These are phyloP conservation scores for Catostylus mosaicus DNA, from an alignment of 30 jellyfish, hydroid and myxozoan genomes.

Conservation along the genomic window DNA sequence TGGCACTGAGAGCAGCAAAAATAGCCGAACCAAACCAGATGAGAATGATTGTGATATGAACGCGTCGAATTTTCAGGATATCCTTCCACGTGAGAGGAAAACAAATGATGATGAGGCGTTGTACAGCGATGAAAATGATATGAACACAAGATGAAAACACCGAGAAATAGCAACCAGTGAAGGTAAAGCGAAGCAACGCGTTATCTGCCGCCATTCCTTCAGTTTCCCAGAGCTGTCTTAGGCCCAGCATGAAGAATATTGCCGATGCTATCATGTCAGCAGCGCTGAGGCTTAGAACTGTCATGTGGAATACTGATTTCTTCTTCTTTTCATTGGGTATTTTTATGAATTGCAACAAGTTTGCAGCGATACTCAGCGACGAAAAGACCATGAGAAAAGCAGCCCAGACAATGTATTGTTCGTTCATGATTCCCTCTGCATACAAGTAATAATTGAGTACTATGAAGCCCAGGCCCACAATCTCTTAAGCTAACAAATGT, in stretches of 20 bases:
- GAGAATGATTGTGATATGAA: too few species aligned
- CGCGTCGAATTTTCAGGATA: too few species aligned
- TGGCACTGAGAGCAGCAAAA: conserved; percentile 8
- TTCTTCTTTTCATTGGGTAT: neutral
- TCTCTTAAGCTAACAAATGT: too few species aligned
- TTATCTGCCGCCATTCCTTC: neutral
- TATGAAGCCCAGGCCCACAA: too few species aligned
- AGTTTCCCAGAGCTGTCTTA: neutral
- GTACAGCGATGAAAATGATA: too few species aligned
- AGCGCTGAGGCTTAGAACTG: conserved; percentile 14
- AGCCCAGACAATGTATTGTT: neutral
- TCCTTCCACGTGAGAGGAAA: too few species aligned
- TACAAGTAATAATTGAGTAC: too few species aligned
- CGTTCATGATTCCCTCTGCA: too few species aligned
- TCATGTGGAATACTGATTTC: neutral
- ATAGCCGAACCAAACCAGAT: conserved; percentile 8
- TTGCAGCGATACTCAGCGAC: neutral
- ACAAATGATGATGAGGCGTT: too few species aligned
- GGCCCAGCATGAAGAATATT: conserved; percentile 13
- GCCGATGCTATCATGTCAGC: conserved; percentile 17
- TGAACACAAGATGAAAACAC: conserved; percentile 8
- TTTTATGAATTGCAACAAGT: neutral
- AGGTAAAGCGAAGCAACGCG: conserved; percentile 21
- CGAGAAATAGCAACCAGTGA: conserved; percentile 25
- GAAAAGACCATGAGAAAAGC: neutral